Base-by-base conservation (phyloP, 2,888 invertebrate genomes). In the Neoscelio sp. region DNA sequence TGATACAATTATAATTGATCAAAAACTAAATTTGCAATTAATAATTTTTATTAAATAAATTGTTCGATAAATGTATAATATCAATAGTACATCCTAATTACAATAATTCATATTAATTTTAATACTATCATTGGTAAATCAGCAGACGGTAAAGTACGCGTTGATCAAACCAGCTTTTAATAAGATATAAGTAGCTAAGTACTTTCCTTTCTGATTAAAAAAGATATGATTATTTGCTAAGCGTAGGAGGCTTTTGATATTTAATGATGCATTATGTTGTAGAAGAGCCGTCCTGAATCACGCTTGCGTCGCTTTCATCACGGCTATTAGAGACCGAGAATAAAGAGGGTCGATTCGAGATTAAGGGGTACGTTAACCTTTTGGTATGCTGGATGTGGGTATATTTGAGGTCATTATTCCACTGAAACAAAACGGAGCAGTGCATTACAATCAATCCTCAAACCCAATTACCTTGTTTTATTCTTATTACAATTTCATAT, bases 311-410 rank as follows among this genome's bases (percentile, higher is more conserved):
- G 71, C 71, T 71, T 77, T 71, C 71, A 71, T 77, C 71, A 44
- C 52, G 58, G 48, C 56, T 62, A 76, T 76, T 76, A 70, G 64
- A 62, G 76, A 54, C 48, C 56, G 35, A 56, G 70, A 58, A 77
- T 77, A 77, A 77, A 78, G 71, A 71, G 77, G 77, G 77, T 78
- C 71, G 77, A 78, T 78, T 71, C 54, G 60, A 65, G 65, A 78
- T 78, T 65, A 78, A 78, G 65, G 70, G 60, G 77, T 73, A 54
- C 67, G 67, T 78, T 78, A 78, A 78, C 78, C 73, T 67, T 48
- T 46, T 17, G 30, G 33, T 30, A 10, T 30, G 38, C 38, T 26
- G 60, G 33, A 46, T 68, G 54, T 35, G 23, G 54, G 44, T 42
- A 20, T 10, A 28, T 75, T 52, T 20, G 50, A 48, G 35, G 52